These are phyloP conservation scores for Siniperca obscura DNA, from an alignment of 2,797 vertebrate genomes.

Conservation along the genomic window DNA sequence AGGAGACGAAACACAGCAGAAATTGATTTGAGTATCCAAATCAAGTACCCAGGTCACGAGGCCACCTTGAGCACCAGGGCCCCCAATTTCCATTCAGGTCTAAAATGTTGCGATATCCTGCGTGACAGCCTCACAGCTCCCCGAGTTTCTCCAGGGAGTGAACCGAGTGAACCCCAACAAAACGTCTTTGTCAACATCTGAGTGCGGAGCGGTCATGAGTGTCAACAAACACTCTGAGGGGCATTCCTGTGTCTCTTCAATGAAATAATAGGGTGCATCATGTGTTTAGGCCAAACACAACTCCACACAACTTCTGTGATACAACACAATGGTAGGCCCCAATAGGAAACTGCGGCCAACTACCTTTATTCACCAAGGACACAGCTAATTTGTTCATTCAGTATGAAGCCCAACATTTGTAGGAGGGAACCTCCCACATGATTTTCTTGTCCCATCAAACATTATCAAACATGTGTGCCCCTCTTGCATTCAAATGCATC, in stretches of 20 bases:
- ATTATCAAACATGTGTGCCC: slow-evolving; percentile 25
- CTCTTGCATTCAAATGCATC: slow-evolving; percentile 22
- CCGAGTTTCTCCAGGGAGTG: slow-evolving; percentile 67
- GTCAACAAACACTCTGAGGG: slow-evolving; percentile 80
- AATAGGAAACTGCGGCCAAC: slow-evolving; percentile 49
- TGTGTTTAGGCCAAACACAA: slow-evolving; percentile 61
- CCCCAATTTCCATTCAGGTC: slow-evolving; percentile 73
- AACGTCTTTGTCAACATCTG: slow-evolving; percentile 83
- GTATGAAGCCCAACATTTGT: slow-evolving; percentile 24
- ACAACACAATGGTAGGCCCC: slow-evolving; percentile 54
- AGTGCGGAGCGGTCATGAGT: slow-evolving; percentile 74
- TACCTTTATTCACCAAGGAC: slow-evolving; percentile 52
- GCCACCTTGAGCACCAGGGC: slow-evolving; percentile 66
- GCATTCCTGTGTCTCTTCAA: slow-evolving; percentile 76
- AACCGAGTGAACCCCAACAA: slow-evolving; percentile 84
- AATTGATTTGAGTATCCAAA: slow-evolving; percentile 79
- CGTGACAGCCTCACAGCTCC: slow-evolving; percentile 71
- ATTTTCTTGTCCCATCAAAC: slow-evolving; percentile 43
- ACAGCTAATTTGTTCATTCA: slow-evolving; percentile 73
- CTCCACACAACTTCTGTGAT: slow-evolving; percentile 38
- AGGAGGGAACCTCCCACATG: slow-evolving; percentile 39
- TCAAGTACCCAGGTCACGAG: slow-evolving; percentile 82
- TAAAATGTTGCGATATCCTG: slow-evolving; percentile 69
- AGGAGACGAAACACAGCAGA: slow-evolving; percentile 66
- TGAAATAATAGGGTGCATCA: slow-evolving; percentile 68